Base-by-base conservation (phyloP, 2,888 invertebrate genomes). In the Eupeodes latifasciatus region DNA sequence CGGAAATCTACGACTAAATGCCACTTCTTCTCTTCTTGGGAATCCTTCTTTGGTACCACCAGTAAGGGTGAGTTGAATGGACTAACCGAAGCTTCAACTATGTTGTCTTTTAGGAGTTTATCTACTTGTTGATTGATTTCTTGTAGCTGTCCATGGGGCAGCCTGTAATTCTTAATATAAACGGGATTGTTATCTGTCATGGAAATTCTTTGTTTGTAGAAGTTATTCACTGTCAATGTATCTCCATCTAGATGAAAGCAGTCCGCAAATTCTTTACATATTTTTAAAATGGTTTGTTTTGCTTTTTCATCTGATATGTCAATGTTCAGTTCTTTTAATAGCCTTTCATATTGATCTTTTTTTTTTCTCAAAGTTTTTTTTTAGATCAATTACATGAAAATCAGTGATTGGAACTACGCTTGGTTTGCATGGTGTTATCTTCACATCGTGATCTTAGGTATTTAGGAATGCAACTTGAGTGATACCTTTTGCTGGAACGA, bases 401-500 rank as follows among this genome's bases (percentile, higher is more conserved):
- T 53, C 3, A 16, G 7, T n/a, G 7, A 55, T 11, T 55, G 55
- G 53, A 0, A 16, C 4, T 16, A 19, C 9, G 4, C 19, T 5
- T 11, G 55, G 55, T 5, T 55, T 19, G 10, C 19, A 19, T 19
- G 19, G 19, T 53, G 7, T 53, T 53, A 53, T 4, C 0, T 4
- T 53, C 4, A 53, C 51, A 9, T 16, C 16, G 16, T 34, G 59
- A 27, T 59, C 59, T 59, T 34, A 59, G 59, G 59, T 59, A 36
- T 59, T 59, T 34, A 34, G 59, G 34, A 59, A 59, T 34, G 34
- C 59, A 59, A 59, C 59, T 59, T 59, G 12, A 34, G 59, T 9
- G 6, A 59, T 57, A 40, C 69, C 78, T 49, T 61, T 69, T 9
- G 61, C 61, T 34, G 71, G 71, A 47, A 79, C 53, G 6, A 19